Evolutionary conservation across 2,888 invertebrate species (phyloP), one percentile per base, ranked within the genome.

Genomic region (Cheilosia scutellata): DNA sequence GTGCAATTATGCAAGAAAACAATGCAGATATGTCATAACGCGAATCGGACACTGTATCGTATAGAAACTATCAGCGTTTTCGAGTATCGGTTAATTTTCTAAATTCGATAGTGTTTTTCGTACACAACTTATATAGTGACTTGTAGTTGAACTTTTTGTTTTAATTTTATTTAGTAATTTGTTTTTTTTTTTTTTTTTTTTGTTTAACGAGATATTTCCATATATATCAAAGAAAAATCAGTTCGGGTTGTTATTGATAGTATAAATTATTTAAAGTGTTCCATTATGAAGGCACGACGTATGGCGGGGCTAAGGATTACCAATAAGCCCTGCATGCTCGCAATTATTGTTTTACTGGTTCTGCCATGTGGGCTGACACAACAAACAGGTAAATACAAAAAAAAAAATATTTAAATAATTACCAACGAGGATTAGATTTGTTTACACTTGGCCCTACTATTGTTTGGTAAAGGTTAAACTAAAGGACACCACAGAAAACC

Each of bases 231-330:
- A 40, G 9, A 25, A 11, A 11, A 42, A 40, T 42, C 42, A 33
- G 16, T 42, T 51, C 29, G 51, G 13, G 13, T 29, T 31, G 11
- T 11, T 71, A 31, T 75, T 65, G 29, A 47, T 37, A 62, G 42
- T 31, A 37, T 37, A 37, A 51, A 29, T 71, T 49, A 5, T 29
- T 20, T 29, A 47, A 53, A 53, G 53, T 44, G 70, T 65, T 53
- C 31, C 53, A 82, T 33, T 11, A 82, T 71, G 78, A 51, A 20
- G 51, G 33, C 57, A 37, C 47, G 72, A 83, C 60, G 55, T 68
- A 57, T 63, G 42, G 27, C 51, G 37, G 78, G 68, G 55, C 83
- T 66, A 62, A 55, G 68, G 72, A 78, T 83, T 78, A 83, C 57
- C 16, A 53, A 66, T 72, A 62, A 57, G 68, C 68, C 62, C 55